Conservation (phyloP, 2,888 invertebrate species). For the Steromphala cineraria region DNA sequence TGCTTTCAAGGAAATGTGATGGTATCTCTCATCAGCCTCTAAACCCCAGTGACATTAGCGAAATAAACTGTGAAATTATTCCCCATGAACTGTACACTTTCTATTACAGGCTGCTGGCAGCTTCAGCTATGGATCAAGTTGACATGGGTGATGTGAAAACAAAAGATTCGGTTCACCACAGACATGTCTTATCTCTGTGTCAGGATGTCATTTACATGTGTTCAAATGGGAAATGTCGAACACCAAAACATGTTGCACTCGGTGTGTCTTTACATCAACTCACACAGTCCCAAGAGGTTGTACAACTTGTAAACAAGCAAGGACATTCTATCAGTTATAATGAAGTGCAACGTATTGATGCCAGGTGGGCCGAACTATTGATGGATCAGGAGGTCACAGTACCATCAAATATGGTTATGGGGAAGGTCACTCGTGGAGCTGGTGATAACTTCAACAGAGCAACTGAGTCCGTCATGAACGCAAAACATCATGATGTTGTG, state of each 20-base stretch:
- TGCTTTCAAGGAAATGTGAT: background rate
- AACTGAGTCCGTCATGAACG: conserved; percentile 8
- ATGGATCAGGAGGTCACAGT: background rate
- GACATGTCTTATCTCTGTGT: conserved; percentile 19
- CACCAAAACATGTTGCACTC: conserved; percentile 29
- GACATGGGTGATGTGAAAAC: conserved; percentile 15
- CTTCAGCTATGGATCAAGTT: background rate
- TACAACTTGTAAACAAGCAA: conserved; percentile 8
- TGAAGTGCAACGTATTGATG: conserved; percentile 22
- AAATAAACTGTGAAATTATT: conserved; percentile 5
- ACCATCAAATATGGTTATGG: conserved; percentile 22
- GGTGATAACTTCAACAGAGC: conserved; percentile 28
- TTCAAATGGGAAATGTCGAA: conserved; percentile 26
- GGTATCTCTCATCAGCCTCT: conserved; percentile 24
- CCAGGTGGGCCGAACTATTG: conserved; percentile 20
- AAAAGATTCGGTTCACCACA: conserved; percentile 10
- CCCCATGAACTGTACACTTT: conserved; percentile 16
- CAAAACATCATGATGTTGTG: conserved; percentile 19
- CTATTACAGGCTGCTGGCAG: background rate
- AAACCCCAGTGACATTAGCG: conserved; percentile 18
- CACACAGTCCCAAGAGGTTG: conserved; percentile 27
- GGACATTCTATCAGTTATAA: conserved; percentile 26
- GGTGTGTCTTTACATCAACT: conserved; percentile 24
- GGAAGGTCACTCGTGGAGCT: conserved; percentile 4
- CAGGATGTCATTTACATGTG: conserved; percentile 23